These are phyloP conservation scores for Eilema sororculum DNA, from an alignment of 2,888 invertebrate species.

Conservation along the genomic window DNA sequence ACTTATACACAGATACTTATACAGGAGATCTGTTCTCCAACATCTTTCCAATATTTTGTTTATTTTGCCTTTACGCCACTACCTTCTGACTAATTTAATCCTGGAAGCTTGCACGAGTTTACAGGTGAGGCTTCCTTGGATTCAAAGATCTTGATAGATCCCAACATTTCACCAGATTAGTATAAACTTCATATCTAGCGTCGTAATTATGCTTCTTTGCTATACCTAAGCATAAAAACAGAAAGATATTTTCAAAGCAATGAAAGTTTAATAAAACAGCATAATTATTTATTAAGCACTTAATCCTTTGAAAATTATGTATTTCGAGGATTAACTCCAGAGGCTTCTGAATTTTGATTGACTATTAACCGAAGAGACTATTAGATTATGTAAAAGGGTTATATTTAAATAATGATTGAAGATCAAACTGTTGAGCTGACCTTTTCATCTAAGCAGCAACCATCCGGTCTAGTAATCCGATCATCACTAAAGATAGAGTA, in stretches of 20 bases:
- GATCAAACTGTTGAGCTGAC: constrained; percentile 18
- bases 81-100: no score
- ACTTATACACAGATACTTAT: no score
- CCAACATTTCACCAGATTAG: no score
- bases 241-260: neutral
- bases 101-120: no score
- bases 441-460: neutral
- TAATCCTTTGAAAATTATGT: constrained; percentile 26
- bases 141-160: no score
- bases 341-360: constrained; percentile 35
- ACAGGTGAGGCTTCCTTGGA: no score
- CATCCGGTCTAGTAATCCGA: neutral
- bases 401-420: constrained; percentile 5
- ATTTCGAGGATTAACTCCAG: neutral
- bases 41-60: no score
- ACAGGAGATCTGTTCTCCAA: no score
- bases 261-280: constrained; percentile 6
- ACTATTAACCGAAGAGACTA: constrained; percentile 30
- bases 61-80: no score
- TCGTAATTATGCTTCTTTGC: neutral
- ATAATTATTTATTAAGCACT: constrained; percentile 1
- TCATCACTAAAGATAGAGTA: neutral
- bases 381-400: constrained; percentile 19
- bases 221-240: neutral
- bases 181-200: no score